Conservation (phyloP, 2,113 vertebrate species). For the pig (Sus scrofa) region DNA sequence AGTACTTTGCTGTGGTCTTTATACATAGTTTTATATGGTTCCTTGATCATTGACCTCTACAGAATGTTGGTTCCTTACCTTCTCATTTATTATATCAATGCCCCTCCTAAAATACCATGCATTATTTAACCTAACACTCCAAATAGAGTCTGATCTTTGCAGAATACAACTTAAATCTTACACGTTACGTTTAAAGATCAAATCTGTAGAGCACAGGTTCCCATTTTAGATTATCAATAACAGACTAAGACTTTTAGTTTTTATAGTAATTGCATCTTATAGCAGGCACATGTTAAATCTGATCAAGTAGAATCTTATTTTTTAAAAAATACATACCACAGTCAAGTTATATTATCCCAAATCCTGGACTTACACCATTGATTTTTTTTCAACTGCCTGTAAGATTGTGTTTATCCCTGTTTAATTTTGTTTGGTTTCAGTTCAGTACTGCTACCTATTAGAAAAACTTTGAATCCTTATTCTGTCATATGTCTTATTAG, state of each 20-base stretch:
- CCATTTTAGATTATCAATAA: not conserved
- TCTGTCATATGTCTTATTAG: constrained; percentile 35
- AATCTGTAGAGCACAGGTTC: not conserved
- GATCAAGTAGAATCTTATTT: not conserved
- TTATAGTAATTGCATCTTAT: constrained; percentile 3
- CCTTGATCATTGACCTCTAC: not conserved
- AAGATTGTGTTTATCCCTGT: constrained; percentile 24
- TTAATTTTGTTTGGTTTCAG: constrained; percentile 40
- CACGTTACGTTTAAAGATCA: constrained; percentile 17
- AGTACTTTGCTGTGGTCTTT: not conserved
- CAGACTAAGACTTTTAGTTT: not conserved
- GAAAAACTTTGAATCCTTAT: constrained; percentile 29
- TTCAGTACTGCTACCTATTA: constrained; percentile 17
- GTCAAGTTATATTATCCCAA: not conserved
- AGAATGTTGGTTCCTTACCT: not conserved
- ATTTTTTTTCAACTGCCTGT: not conserved
- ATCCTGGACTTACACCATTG: not conserved
- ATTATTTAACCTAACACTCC: not conserved
- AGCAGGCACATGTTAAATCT: not conserved
- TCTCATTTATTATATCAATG: constrained; percentile 9
- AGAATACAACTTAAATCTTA: constrained; percentile 13
- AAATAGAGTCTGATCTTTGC: not conserved
- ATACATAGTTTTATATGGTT: not conserved
- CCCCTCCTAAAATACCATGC: not conserved
- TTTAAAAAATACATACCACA: not conserved